Evolutionary conservation across 2,888 invertebrate genomes (phyloP).

Genomic region (Pyrrhia umbra): DNA sequence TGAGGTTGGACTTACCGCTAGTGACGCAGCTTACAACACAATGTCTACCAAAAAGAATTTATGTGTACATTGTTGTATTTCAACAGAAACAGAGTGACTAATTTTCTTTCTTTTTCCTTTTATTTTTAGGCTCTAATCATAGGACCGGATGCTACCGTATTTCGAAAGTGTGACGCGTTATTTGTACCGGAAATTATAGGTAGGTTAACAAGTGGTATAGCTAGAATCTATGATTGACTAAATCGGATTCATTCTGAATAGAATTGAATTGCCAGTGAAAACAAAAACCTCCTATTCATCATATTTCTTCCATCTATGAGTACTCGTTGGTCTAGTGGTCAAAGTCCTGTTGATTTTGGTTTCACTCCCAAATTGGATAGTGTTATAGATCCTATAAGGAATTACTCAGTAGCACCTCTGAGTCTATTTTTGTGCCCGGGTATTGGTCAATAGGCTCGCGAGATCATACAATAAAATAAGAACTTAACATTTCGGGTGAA

Average conservation of each 20-base stretch:
- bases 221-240: neutral
- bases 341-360: too few relatives aligned
- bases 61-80: slow-evolving; percentile 39
- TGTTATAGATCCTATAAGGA: too few relatives aligned
- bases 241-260: too few relatives aligned
- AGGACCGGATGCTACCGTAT: neutral
- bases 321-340: too few relatives aligned
- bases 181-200: neutral
- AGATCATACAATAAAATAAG: neutral
- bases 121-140: slow-evolving; percentile 6
- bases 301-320: too few relatives aligned
- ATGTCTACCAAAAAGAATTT: slow-evolving; percentile 12
- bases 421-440: too few relatives aligned
- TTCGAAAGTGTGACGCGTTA: slow-evolving; percentile 5
- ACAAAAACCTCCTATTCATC: too few relatives aligned
- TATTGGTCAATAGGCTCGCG: neutral
- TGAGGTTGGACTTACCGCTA: slow-evolving; percentile 28
- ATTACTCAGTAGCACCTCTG: too few relatives aligned
- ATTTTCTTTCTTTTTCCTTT: slow-evolving; percentile 21
- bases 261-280: too few relatives aligned
- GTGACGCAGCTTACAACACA: slow-evolving; percentile 5
- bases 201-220: neutral
- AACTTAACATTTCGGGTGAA: too few relatives aligned
- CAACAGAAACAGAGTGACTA: slow-evolving; percentile 16
- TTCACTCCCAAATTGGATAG: too few relatives aligned